Conservation (phyloP, 2,113 vertebrate genomes). For the Rhynchopsitta pachyrhyncha region DNA sequence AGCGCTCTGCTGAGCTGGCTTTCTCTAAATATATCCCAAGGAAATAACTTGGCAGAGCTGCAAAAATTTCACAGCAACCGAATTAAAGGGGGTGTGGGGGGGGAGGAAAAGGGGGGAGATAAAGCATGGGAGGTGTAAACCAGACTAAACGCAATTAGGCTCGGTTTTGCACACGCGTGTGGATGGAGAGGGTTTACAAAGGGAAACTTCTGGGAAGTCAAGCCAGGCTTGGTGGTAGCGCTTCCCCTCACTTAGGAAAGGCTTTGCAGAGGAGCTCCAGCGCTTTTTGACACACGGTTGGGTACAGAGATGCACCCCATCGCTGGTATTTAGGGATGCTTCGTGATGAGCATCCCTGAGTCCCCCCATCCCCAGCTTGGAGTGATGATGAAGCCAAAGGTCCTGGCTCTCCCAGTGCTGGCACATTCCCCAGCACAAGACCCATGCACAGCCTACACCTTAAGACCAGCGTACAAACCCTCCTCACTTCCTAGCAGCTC, state of each 20-base stretch:
- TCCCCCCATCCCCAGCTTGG: accelerated
- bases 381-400: not conserved
- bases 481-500: not conserved
- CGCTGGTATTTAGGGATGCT: not conserved
- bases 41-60: conserved; percentile 72
- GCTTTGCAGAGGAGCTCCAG: not conserved
- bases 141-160: not conserved
- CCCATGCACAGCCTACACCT: not conserved
- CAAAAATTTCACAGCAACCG: conserved; percentile 70
- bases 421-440: not conserved
- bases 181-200: not conserved
- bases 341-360: not conserved
- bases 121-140: not conserved
- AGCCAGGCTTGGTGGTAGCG: not conserved
- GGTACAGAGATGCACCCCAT: not conserved
- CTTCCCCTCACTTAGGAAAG: not conserved
- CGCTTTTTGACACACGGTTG: not conserved
- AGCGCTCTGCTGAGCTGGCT: conserved; percentile 70
- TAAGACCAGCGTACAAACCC: not conserved
- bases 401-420: accelerated
- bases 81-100: not conserved
- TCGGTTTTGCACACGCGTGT: not conserved
- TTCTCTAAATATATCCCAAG: conserved; percentile 77
- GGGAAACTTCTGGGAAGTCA: conserved; percentile 10
- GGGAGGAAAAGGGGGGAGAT: not conserved